Conservation (phyloP, 2,888 invertebrate species). For the Drymonia ruficornis region DNA sequence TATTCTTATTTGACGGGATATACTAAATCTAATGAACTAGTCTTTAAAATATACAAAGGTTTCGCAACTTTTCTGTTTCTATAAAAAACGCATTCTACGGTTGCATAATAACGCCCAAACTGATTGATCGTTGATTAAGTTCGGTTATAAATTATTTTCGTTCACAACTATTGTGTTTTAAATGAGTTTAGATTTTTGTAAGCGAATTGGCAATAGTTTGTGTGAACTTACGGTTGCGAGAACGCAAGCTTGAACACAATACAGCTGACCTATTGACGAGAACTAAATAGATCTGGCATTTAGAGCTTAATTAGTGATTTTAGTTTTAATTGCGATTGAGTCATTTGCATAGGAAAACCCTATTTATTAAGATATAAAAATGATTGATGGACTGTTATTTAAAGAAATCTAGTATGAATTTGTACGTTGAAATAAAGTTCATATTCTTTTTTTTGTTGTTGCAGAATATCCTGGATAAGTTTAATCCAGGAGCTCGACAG, state of each 20-base stretch:
- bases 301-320: slow-evolving; percentile 7
- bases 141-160: slow-evolving; percentile 26
- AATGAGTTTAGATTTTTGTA: slow-evolving; percentile 7
- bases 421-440: too few relatives aligned
- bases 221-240: slow-evolving; percentile 10
- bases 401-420: background rate
- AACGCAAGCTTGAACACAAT: slow-evolving; percentile 2
- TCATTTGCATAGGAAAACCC: background rate
- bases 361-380: background rate
- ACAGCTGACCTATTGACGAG: slow-evolving; percentile 1
- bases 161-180: slow-evolving; percentile 11
- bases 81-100: slow-evolving; percentile 31
- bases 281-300: slow-evolving; percentile 1
- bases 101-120: slow-evolving; percentile 44
- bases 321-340: background rate
- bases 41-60: slow-evolving; percentile 39
- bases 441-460: slow-evolving; percentile 75
- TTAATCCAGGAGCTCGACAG: slow-evolving; percentile 97
- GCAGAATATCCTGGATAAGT: slow-evolving; percentile 98
- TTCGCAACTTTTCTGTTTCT: slow-evolving; percentile 34
- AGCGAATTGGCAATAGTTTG: slow-evolving; percentile 7
- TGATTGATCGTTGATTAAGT: slow-evolving; percentile 41
- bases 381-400: background rate
- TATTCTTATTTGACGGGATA: too few relatives aligned
- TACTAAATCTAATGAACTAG: too few relatives aligned